These are phyloP conservation scores for Hydriomena furcata DNA, from an alignment of 2,888 invertebrate species.

Conservation along the genomic window DNA sequence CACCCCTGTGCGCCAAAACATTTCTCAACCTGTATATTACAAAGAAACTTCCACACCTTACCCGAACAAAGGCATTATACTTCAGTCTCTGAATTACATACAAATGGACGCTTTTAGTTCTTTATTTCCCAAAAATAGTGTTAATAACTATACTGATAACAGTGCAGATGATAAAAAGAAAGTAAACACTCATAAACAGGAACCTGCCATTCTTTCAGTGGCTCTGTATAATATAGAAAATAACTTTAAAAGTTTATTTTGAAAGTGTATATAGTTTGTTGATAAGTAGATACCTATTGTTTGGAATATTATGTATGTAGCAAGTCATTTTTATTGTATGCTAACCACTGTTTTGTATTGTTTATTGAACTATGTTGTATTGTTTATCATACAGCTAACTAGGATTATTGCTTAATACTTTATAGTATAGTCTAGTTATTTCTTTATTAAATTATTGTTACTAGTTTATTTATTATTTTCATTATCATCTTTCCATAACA, in stretches of 20 bases:
- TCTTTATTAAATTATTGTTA: conserved; percentile 22
- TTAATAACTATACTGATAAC: conserved; percentile 30
- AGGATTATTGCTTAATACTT: conserved; percentile 27
- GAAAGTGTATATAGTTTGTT: conserved; percentile 39
- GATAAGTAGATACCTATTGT: conserved; percentile 15
- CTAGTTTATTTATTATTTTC: conserved; percentile 2
- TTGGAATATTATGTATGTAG: conserved; percentile 6
- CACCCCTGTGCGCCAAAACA: conserved; percentile 6
- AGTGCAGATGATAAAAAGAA: conserved; percentile 42
- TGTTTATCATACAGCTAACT: conserved; percentile 33
- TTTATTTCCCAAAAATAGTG: conserved; percentile 54
- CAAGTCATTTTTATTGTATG: conserved; percentile 18
- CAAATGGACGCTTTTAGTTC: conserved; percentile 79
- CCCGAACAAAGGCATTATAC: conserved; percentile 71
- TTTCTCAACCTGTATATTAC: conserved; percentile 5
- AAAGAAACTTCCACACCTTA: conserved; percentile 58
- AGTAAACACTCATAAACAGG: conserved; percentile 44
- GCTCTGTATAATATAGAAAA: conserved; percentile 70
- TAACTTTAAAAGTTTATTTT: conserved; percentile 76
- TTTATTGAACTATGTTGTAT: conserved; percentile 31
- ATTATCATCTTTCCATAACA: conserved; percentile 3
- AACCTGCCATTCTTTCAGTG: conserved; percentile 64
- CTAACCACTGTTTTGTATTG: conserved; percentile 27
- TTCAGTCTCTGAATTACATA: conserved; percentile 76
- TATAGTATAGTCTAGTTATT: conserved; percentile 15